Conservation (phyloP, 2,888 invertebrate genomes). For the Dicroscelio sp. region DNA sequence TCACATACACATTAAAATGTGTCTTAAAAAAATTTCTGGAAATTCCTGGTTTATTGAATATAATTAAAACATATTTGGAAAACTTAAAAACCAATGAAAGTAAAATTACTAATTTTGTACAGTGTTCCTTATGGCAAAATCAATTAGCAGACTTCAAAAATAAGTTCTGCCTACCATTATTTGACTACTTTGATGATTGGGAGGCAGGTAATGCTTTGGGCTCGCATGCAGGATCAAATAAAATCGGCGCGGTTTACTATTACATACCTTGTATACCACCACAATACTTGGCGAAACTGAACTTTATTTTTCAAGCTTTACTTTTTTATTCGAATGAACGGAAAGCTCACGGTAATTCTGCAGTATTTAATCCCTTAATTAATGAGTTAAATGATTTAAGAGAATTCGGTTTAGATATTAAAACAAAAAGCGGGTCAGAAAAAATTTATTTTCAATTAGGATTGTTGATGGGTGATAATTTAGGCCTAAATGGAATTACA, state of each 20-base stretch:
- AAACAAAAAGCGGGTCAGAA: neutral
- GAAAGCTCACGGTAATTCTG: slow-evolving; percentile 54
- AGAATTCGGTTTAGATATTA: slow-evolving; percentile 25
- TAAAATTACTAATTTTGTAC: slow-evolving; percentile 52
- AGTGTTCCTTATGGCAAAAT: slow-evolving; percentile 48
- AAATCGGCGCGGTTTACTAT: slow-evolving; percentile 32
- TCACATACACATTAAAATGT: neutral
- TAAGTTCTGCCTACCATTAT: slow-evolving; percentile 51
- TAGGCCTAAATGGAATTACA: slow-evolving; percentile 61
- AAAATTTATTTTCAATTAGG: slow-evolving; percentile 61
- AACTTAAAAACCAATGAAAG: neutral
- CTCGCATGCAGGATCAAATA: slow-evolving; percentile 49
- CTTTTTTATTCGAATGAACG: slow-evolving; percentile 57
- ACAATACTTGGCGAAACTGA: slow-evolving; percentile 30
- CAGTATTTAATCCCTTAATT: slow-evolving; percentile 53
- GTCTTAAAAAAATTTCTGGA: neutral
- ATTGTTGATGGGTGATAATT: slow-evolving; percentile 71
- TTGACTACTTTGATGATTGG: slow-evolving; percentile 58
- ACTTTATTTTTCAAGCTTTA: slow-evolving; percentile 49
- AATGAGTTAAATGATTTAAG: slow-evolving; percentile 52
- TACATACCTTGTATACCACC: slow-evolving; percentile 47
- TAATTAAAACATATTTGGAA: neutral
- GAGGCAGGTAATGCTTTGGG: slow-evolving; percentile 55
- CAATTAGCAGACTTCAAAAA: neutral
- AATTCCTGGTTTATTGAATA: neutral